A percentile compares a stretch with the other conserved stretches of the same genome.
These are phyloP conservation scores for Agrochola macilenta DNA, from an alignment of 2,888 invertebrate species.

Conservation along the genomic window DNA sequence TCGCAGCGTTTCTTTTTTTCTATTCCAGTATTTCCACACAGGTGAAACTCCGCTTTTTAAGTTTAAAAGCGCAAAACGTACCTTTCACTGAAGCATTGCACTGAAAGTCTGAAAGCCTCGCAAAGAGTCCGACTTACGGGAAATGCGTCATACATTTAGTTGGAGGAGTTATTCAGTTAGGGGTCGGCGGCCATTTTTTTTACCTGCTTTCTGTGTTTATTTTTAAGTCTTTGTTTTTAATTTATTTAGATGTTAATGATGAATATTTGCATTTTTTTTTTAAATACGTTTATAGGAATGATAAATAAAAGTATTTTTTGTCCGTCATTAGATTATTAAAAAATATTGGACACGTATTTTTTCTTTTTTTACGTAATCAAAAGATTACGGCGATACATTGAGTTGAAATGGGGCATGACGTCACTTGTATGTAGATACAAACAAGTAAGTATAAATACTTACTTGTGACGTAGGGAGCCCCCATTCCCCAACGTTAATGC, in stretches of 20 bases:
- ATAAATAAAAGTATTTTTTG: too few species aligned
- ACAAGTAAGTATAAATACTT: too few species aligned
- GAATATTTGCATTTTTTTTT: too few species aligned
- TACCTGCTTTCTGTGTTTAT: background rate
- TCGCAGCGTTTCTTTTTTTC: constrained; percentile 57
- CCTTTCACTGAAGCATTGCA: constrained; percentile 53
- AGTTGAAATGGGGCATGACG: too few species aligned
- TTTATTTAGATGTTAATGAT: background rate
- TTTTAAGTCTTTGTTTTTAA: background rate
- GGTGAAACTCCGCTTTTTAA: constrained; percentile 59
- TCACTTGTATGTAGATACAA: too few species aligned
- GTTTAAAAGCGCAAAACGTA: constrained; percentile 61
- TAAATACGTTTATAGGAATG: too few species aligned
- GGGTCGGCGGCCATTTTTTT: constrained; percentile 33
- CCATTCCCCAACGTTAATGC: too few species aligned
- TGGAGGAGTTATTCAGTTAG: constrained; percentile 41
- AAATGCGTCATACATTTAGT: constrained; percentile 51
- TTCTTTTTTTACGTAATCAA: too few species aligned
- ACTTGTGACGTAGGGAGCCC: too few species aligned
- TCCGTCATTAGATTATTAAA: too few species aligned
- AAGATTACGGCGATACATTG: too few species aligned
- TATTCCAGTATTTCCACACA: constrained; percentile 52
- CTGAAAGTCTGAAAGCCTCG: constrained; percentile 55
- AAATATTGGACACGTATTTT: too few species aligned
- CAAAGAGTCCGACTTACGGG: constrained; percentile 45